Evolutionary conservation across 2,113 vertebrate genomes (phyloP), one percentile per base, ranked within the genome.

Genomic region (Thryonomys swinderianus): DNA sequence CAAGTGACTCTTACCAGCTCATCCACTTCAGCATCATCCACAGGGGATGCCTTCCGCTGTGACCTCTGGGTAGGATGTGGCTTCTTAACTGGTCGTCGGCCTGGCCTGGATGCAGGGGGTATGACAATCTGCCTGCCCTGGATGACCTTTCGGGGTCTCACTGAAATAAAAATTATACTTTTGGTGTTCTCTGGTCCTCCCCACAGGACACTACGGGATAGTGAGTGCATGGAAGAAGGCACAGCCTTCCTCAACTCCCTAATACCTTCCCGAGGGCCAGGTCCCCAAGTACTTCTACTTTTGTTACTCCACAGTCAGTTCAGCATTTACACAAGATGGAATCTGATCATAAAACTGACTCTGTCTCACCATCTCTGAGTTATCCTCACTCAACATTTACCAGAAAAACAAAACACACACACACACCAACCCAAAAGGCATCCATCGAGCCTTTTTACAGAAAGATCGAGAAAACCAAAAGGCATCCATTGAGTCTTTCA

Each of bases 1-100:
- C 85, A 90, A 81, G n/a, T 10, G 51, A 40, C 59, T 92, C 99
- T 98, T 98, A 99, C 99, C 99, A 99, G 98, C 96, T 99, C 99
- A 1, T 99, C 99, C 0, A 99, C 99, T 98, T 99, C 99, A 8
- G 98, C 98, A 0, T 98, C 98, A 8, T 98, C 99, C 97, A 97
- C 98, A 88, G 98, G 98, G 23, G 98, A 94, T 0, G 94, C 88
- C 97, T 97, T 99, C 69, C 98, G 98, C 93, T 96, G 99, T 74
- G 98, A 82, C 87, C 98, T 98, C 82, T 98, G 98, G 74, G 91
- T 71, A 42, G 98, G 95, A 48, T 98, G 98, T 2, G 98, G 96
- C 97, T 99, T 99, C 98, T 99, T 99, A 97, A 98, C 99, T 85
- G 98, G 98, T n/a, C 98, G 97, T 53, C 98, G 99, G 27, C 98